Conservation (phyloP, 2,888 invertebrate species). For the Drosophila buzzatii region DNA sequence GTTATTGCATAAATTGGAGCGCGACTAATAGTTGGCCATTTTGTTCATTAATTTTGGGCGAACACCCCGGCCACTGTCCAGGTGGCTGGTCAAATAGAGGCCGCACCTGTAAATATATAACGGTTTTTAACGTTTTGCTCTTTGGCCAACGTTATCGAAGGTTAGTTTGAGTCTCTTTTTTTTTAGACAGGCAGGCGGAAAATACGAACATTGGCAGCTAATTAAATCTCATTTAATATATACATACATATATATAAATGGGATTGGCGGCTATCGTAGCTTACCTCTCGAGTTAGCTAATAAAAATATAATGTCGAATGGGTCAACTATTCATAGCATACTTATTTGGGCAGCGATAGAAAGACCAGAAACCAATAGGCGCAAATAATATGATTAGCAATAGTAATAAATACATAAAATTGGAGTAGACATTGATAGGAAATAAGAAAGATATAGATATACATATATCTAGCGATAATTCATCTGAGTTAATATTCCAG, state of each 20-base stretch:
- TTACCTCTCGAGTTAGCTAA: background rate
- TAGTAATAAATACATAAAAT: background rate
- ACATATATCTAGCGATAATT: background rate
- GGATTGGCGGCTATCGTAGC: constrained; percentile 24
- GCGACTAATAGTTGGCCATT: constrained; percentile 70
- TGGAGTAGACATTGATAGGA: background rate
- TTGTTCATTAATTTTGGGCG: constrained; percentile 66
- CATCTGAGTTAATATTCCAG: background rate
- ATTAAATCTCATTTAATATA: constrained; percentile 41
- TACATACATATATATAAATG: constrained; percentile 7
- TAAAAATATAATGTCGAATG: background rate
- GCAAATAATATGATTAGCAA: background rate
- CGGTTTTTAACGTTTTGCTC: constrained; percentile 14
- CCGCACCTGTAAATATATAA: constrained; percentile 46
- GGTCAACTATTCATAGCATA: constrained; percentile 36
- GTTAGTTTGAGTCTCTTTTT: constrained; percentile 18
- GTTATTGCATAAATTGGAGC: constrained; percentile 67
- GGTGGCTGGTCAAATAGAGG: constrained; percentile 12
- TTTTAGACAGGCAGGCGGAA: background rate
- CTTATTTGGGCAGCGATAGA: constrained; percentile 5
- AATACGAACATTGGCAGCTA: constrained; percentile 36
- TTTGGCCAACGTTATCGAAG: constrained; percentile 41
- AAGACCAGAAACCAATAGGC: too few species aligned
- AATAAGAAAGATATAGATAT: background rate
- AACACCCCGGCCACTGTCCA: background rate